These are phyloP conservation scores for Eunapius fragilis DNA, from an alignment of 37 sponge, comb jelly and placozoan species.

Conservation along the genomic window DNA sequence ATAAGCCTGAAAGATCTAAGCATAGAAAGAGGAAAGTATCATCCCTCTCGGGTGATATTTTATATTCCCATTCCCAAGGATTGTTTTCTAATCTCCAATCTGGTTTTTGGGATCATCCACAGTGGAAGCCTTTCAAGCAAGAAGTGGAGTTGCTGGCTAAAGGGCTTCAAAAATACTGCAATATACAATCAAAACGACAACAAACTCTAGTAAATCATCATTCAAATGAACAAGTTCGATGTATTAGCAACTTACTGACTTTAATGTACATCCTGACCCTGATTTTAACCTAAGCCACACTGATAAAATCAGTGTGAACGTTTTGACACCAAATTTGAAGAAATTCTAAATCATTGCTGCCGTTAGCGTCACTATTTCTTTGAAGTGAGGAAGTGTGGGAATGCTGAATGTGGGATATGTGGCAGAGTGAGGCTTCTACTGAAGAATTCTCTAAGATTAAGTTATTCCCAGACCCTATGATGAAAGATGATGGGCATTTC, in stretches of 20 bases:
- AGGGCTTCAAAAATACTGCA: not conserved
- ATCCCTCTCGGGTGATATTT: constrained; percentile 5
- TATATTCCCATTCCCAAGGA: constrained; percentile 1
- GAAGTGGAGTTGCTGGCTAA: constrained; percentile 5
- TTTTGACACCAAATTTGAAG: no score
- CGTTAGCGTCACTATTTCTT: no score
- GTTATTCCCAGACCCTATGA: no score
- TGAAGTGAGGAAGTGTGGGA: no score
- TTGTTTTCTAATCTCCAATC: not conserved
- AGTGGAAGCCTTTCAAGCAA: not conserved
- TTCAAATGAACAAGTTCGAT: not conserved
- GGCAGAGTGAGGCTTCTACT: no score
- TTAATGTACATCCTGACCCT: not conserved
- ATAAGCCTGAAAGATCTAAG: not conserved
- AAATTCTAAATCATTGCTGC: no score
- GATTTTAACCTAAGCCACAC: no score
- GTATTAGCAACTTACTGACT: not conserved
- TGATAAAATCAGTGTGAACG: no score
- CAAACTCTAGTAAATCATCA: not conserved
- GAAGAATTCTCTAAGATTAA: no score
- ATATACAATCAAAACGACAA: not conserved
- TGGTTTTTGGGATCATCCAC: not conserved
- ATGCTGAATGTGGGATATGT: no score
- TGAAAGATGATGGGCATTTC: no score
- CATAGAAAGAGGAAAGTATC: not conserved